These are phyloP conservation scores for Pelobates fuscus DNA, from an alignment of 2,113 vertebrate genomes.

Conservation along the genomic window DNA sequence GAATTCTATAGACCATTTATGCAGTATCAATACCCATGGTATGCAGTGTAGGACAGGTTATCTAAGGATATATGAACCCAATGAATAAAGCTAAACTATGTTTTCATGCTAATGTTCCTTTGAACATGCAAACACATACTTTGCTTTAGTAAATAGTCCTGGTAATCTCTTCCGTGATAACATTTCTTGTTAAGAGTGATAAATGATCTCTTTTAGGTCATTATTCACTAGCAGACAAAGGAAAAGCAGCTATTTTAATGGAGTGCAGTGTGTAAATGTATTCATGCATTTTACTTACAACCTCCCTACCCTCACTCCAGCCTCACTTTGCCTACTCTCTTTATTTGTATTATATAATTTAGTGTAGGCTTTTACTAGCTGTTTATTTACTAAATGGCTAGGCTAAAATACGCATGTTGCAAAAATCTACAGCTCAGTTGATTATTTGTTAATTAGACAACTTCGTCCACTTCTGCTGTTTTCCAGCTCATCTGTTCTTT, in stretches of 20 bases:
- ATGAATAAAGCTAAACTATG: background rate
- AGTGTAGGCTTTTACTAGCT: too few species aligned
- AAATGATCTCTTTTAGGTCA: background rate
- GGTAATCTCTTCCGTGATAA: background rate
- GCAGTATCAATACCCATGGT: background rate
- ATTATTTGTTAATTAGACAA: too few species aligned
- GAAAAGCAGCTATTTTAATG: background rate
- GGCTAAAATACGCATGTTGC: too few species aligned
- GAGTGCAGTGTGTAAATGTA: background rate
- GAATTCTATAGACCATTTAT: background rate
- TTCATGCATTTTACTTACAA: background rate
- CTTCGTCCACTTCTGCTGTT: too few species aligned
- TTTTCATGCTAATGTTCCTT: background rate
- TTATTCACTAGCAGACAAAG: background rate
- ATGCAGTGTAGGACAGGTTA: background rate
- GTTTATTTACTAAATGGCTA: too few species aligned
- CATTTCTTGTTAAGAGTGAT: background rate
- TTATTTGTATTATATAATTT: too few species aligned
- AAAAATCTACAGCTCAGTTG: too few species aligned
- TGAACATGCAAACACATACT: background rate
- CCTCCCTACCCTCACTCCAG: too few species aligned
- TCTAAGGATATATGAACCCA: background rate
- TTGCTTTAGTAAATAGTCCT: background rate
- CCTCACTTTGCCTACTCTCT: too few species aligned
- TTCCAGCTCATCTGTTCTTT: too few species aligned